These are phyloP conservation scores for Habroteleia sp. DNA, from an alignment of 2,888 invertebrate species.

Conservation along the genomic window DNA sequence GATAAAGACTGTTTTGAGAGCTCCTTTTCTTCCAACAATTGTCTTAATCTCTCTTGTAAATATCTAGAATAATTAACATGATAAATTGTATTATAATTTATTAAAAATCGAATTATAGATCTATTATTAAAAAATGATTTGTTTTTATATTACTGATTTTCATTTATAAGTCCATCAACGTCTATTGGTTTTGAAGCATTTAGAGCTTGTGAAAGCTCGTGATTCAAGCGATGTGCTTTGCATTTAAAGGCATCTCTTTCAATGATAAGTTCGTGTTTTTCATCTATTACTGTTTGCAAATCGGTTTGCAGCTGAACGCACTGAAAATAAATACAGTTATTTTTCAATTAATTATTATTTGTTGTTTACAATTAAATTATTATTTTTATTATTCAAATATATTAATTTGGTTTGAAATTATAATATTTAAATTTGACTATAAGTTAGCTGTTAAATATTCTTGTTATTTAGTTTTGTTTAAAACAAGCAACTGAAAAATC, in stretches of 20 bases:
- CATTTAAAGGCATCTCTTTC: slow-evolving; percentile 92
- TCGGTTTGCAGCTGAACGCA: slow-evolving; percentile 89
- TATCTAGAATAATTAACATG: slow-evolving; percentile 81
- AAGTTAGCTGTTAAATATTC: too few species aligned
- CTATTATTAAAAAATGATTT: not conserved
- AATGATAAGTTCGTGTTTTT: slow-evolving; percentile 90
- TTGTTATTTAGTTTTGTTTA: too few species aligned
- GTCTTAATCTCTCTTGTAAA: slow-evolving; percentile 90
- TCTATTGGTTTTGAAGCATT: slow-evolving; percentile 85
- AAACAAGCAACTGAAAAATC: too few species aligned
- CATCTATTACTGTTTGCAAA: slow-evolving; percentile 89
- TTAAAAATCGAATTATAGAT: too few species aligned
- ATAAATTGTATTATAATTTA: too few species aligned
- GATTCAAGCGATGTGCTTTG: slow-evolving; percentile 91
- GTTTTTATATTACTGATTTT: slow-evolving; percentile 84
- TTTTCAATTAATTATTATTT: too few species aligned
- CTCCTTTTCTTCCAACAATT: slow-evolving; percentile 90
- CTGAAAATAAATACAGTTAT: too few species aligned
- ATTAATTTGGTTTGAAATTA: too few species aligned
- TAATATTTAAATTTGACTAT: too few species aligned
- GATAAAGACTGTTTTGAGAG: slow-evolving; percentile 87
- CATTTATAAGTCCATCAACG: slow-evolving; percentile 89
- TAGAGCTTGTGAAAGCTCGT: slow-evolving; percentile 88
- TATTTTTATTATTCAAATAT: too few species aligned
- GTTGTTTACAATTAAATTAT: too few species aligned